Evolutionary conservation across 2,113 vertebrate species (phyloP), one percentile per base, ranked within the genome.

Genomic region (Sclerurus mexicanus): DNA sequence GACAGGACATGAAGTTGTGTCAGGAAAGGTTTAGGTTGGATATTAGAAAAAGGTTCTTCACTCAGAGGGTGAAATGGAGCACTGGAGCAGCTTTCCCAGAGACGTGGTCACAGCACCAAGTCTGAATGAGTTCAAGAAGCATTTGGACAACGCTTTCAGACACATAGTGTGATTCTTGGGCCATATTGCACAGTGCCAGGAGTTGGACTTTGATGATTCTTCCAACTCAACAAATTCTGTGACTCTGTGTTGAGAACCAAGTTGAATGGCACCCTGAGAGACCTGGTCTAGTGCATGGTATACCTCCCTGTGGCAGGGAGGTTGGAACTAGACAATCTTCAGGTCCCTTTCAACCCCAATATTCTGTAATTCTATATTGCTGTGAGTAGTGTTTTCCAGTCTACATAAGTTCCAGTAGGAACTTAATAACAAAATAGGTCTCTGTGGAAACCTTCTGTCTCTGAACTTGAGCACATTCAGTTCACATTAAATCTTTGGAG

Each of bases 141-240:
- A 10, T 44, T 33, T 44, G 4, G 14, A 73, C 7, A 58, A 28
- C 14, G 12, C 37, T 66, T 33, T 58, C 37, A 44, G 18, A 33
- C 27, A 59, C 19, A 15, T 2, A 14, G 14, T 74, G 27, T 37
- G 27, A 28, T 44, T 74, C 31, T 33, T 15, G 18, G 37, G 31
- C 12, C 13, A 7, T 50, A 50, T 18, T 25, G 31, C 10, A 8
- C 15, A 59, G 37, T 27, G 27, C 19, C 19, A 59, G 35, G 16
- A 66, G 22, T 0, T 37, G 42, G 37, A 74, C 68, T 81, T 74
- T 4, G 60, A 59, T 21, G 23, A 52, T 24, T 1, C 0, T 16
- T 31, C 68, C 68, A 89, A 37, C 16, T 31, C n/a, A 55, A 47
- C 16, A 55, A 17, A 49, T 35, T 76, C 62, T 46, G 28, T 30